A percentile compares a stretch with the other conserved stretches of the same genome.
These are phyloP conservation scores for Vespertilio murinus DNA, from an alignment of 2,797 vertebrate species.

Conservation along the genomic window DNA sequence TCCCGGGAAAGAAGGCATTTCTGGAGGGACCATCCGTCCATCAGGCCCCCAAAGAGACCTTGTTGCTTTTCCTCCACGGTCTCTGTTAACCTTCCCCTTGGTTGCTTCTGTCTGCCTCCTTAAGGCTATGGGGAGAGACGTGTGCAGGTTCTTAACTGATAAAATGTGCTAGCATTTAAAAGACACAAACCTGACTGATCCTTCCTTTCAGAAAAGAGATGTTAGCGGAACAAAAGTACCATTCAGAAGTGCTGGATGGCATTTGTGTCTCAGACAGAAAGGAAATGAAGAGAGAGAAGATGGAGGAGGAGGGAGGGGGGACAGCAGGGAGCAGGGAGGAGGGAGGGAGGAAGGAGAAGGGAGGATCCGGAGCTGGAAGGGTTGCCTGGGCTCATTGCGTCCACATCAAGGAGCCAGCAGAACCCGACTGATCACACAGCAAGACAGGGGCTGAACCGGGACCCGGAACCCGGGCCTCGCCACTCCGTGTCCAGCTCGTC, in stretches of 20 bases:
- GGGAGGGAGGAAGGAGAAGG: background rate
- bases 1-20: background rate
- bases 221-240: slow-evolving; percentile 57
- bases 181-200: slow-evolving; percentile 52
- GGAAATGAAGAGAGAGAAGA: slow-evolving; percentile 48
- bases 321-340: background rate
- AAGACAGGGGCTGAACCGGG: background rate
- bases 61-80: background rate
- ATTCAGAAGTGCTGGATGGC: background rate
- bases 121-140: slow-evolving; percentile 21
- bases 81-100: background rate
- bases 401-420: background rate
- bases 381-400: background rate
- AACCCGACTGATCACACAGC: background rate
- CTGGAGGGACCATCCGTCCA: background rate
- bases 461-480: background rate
- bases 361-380: background rate
- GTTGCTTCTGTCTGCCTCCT: slow-evolving; percentile 33
- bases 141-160: slow-evolving; percentile 63
- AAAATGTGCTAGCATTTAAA: slow-evolving; percentile 56
- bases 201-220: slow-evolving; percentile 60
- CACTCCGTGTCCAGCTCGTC: background rate
- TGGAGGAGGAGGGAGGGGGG: background rate
- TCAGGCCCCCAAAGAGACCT: background rate
- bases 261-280: slow-evolving; percentile 25